Evolutionary conservation across 2,888 invertebrate genomes (phyloP).

Genomic region (Noctuana brunneofusca): DNA sequence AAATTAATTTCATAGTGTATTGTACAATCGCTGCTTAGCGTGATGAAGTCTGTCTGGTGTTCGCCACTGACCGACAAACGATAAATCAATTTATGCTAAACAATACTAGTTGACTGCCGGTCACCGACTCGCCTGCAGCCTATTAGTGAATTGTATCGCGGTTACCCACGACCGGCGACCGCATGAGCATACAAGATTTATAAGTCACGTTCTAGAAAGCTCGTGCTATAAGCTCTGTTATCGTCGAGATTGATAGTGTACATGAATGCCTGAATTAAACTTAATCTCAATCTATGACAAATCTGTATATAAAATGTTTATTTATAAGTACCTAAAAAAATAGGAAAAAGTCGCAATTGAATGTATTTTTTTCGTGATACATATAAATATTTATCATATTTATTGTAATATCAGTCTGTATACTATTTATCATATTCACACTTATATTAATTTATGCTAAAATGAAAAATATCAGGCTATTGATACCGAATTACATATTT

Average conservation of each 20-base stretch:
- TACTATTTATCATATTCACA: background rate
- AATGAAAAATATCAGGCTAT: background rate
- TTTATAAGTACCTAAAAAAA: background rate
- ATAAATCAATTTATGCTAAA: constrained; percentile 47
- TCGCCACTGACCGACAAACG: constrained; percentile 40
- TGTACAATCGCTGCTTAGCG: constrained; percentile 36
- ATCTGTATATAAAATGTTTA: background rate
- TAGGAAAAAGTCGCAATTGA: background rate
- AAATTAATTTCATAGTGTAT: constrained; percentile 38
- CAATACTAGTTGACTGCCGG: constrained; percentile 38
- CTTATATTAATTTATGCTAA: background rate
- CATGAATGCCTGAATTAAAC: constrained; percentile 14
- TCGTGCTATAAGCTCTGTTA: constrained; percentile 53
- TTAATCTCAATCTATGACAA: constrained; percentile 16
- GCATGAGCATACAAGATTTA: constrained; percentile 56
- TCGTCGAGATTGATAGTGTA: constrained; percentile 48
- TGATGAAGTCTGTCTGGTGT: constrained; percentile 39
- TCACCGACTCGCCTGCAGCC: constrained; percentile 44
- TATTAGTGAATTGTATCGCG: constrained; percentile 54
- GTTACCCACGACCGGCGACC: constrained; percentile 40
- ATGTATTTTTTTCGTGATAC: background rate
- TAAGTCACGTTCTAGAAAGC: constrained; percentile 64
- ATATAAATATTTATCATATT: background rate
- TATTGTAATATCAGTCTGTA: background rate
- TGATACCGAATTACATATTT: background rate